phyloP scores from a whole-genome alignment of 2,888 invertebrate species.

The Lepetodrilus schrolli region DNA sequence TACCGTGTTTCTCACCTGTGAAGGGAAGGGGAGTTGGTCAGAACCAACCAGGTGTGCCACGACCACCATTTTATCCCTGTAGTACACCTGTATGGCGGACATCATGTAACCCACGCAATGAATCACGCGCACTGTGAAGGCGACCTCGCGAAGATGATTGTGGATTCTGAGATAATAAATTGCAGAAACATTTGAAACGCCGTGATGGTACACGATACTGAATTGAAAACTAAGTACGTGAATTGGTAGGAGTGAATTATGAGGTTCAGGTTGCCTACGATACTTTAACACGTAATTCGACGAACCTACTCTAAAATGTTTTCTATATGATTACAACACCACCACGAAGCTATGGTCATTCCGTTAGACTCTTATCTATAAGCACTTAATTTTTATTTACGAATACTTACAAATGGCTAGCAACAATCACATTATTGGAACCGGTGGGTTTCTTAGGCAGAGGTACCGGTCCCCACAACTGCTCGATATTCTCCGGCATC shows the following conservation, averaged over 20 bases:
- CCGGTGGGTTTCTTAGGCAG: conserved; percentile 67
- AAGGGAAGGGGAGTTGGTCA: conserved; percentile 75
- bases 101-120: conserved; percentile 76
- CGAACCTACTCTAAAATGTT: no score
- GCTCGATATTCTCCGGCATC: conserved; percentile 72
- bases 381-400: no score
- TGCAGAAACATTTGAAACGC: no score
- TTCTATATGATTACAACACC: no score
- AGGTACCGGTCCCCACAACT: conserved; percentile 74
- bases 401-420: conserved; percentile 67
- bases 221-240: no score
- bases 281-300: no score
- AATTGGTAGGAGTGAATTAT: no score
- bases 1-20: conserved; percentile 53
- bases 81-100: conserved; percentile 77
- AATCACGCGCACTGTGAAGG: conserved; percentile 76
- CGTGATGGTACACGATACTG: no score
- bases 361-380: no score
- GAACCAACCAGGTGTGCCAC: conserved; percentile 77
- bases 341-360: no score
- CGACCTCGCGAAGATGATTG: conserved; percentile 68
- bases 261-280: no score
- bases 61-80: conserved; percentile 73
- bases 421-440: conserved; percentile 70
- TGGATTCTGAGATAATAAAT: conserved; percentile 56